Percentiles rank a stretch among this genome's conserved stretches.
phyloP scores from a whole-genome alignment of 1,140 invertebrate species.

The Gonatopus flavifemur region DNA sequence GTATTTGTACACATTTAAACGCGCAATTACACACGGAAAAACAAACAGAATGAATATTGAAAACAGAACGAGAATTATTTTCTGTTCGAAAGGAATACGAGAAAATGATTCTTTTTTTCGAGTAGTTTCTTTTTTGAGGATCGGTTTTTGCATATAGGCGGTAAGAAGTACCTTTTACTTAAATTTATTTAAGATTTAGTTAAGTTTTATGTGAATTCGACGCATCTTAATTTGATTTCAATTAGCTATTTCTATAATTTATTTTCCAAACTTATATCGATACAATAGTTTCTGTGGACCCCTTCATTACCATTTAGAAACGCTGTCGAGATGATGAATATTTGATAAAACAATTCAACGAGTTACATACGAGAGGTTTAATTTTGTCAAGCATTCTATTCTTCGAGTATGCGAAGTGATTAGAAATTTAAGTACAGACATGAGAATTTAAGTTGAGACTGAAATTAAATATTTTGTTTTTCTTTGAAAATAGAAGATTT shows the following conservation, averaged over 20 bases:
- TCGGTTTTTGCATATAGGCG: conserved; percentile 16
- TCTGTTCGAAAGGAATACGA: too few species aligned
- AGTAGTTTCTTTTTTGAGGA: too few species aligned
- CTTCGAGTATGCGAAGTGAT: too few species aligned
- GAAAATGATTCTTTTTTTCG: conserved; percentile 33
- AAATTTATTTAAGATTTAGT: conserved; percentile 33
- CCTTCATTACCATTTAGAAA: too few species aligned
- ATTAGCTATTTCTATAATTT: conserved; percentile 25
- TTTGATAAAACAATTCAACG: too few species aligned
- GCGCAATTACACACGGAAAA: too few species aligned
- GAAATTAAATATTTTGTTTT: conserved; percentile 20
- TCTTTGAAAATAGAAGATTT: conserved; percentile 21
- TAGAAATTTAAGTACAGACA: too few species aligned
- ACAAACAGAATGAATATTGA: too few species aligned
- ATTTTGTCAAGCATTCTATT: too few species aligned
- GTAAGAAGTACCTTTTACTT: conserved; percentile 30
- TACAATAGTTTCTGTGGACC: conserved; percentile 21
- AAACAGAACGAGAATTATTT: too few species aligned
- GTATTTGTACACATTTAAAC: conserved; percentile 34
- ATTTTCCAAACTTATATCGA: conserved; percentile 23
- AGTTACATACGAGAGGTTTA: too few species aligned
- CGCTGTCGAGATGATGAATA: too few species aligned
- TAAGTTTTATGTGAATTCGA: conserved; percentile 19
- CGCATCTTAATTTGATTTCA: conserved; percentile 14
- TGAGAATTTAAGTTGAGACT: conserved; percentile 39